These are phyloP conservation scores for Montipora foliosa DNA, from an alignment of 64 coral and sea anemone genomes.

Conservation along the genomic window DNA sequence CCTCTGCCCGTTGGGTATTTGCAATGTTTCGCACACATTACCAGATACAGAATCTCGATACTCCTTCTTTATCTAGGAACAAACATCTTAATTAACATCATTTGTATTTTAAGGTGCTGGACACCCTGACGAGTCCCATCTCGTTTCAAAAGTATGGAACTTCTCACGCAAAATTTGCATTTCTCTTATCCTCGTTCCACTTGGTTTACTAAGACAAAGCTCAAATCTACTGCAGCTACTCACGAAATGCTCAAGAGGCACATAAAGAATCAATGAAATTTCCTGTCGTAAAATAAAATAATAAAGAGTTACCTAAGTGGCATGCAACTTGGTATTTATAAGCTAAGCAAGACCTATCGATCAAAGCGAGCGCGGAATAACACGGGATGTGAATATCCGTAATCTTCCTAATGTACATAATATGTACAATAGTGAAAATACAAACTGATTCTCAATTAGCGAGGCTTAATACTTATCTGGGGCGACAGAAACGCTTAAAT, in stretches of 20 bases:
- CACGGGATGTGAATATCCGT: not conserved
- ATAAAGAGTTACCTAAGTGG: not conserved
- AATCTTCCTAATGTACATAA: not conserved
- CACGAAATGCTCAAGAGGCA: not conserved
- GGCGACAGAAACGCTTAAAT: too few species aligned
- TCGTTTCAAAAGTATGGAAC: conserved; percentile 30
- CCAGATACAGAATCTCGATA: not conserved
- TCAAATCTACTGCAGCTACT: not conserved
- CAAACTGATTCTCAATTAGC: not conserved
- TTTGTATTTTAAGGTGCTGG: not conserved
- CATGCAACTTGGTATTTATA: not conserved
- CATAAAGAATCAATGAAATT: not conserved
- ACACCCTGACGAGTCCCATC: not conserved
- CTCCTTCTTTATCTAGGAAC: not conserved
- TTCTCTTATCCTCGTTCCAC: not conserved
- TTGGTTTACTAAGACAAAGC: not conserved
- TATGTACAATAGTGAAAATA: not conserved
- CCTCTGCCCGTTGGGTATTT: not conserved
- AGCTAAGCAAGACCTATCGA: too few species aligned
- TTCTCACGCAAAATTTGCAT: conserved; percentile 63
- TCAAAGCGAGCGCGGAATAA: too few species aligned
- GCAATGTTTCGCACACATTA: not conserved
- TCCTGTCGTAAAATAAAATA: not conserved
- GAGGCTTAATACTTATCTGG: not conserved
- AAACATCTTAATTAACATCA: not conserved